Evolutionary conservation across 1,140 invertebrate genomes (phyloP).

Genomic region (Caenorhabditis remanei): DNA sequence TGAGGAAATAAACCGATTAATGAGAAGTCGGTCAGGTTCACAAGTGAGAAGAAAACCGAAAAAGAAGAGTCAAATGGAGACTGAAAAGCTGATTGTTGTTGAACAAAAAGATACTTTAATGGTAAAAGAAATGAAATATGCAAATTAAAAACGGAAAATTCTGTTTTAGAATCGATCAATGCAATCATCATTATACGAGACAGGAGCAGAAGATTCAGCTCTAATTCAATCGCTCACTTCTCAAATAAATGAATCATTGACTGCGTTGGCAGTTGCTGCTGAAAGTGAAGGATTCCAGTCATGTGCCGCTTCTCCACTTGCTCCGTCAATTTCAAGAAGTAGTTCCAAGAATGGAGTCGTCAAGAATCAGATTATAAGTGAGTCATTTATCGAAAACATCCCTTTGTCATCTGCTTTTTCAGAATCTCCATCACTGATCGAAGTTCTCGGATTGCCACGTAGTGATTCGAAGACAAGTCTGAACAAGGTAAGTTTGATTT

Average conservation of each 20-base stretch:
- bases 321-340: constrained; percentile 27
- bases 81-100: constrained; percentile 20
- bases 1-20: constrained; percentile 47
- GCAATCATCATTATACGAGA: constrained; percentile 46
- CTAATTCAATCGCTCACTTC: constrained; percentile 41
- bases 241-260: constrained; percentile 14
- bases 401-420: not conserved
- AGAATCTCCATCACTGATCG: constrained; percentile 54
- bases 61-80: constrained; percentile 45
- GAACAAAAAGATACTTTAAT: constrained; percentile 41
- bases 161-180: constrained; percentile 40
- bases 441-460: constrained; percentile 54
- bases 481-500: constrained; percentile 44
- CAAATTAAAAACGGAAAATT: not conserved
- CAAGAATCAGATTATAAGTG: constrained; percentile 47
- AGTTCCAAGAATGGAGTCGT: constrained; percentile 27
- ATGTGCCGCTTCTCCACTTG: constrained; percentile 14
- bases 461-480: constrained; percentile 43
- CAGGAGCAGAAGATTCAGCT: constrained; percentile 29
- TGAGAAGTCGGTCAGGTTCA: constrained; percentile 40
- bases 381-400: not conserved
- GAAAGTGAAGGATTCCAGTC: constrained; percentile 38
- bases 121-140: not conserved
- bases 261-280: not conserved
- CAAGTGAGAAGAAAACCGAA: constrained; percentile 21